Conservation (phyloP, 2,113 vertebrate species). For the Antechinus flavipes region DNA sequence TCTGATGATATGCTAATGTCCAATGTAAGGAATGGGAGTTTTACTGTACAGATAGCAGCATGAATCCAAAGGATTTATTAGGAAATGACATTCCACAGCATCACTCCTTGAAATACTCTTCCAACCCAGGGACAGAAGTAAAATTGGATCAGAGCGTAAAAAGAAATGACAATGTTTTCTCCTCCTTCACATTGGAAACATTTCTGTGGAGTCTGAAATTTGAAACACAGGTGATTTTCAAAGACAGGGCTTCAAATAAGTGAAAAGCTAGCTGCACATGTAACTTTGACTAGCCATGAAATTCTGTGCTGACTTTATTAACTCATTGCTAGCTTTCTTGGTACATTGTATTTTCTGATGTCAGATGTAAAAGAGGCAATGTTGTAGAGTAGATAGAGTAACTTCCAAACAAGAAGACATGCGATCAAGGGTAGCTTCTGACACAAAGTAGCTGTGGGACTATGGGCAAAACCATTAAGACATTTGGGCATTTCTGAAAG, state of each 20-base stretch:
- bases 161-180: constrained; percentile 42
- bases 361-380: constrained; percentile 14
- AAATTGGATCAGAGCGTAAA: constrained; percentile 18
- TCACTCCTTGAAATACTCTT: constrained; percentile 33
- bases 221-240: constrained; percentile 54
- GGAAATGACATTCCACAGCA: constrained; percentile 13
- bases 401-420: background rate
- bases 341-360: constrained; percentile 18
- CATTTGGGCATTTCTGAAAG: background rate
- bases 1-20: constrained; percentile 1
- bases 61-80: constrained; percentile 5
- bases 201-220: constrained; percentile 22
- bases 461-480: background rate
- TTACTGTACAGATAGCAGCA: background rate
- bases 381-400: background rate
- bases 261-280: constrained; percentile 32
- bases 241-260: constrained; percentile 42
- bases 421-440: background rate
- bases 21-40: background rate
- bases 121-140: constrained; percentile 2
- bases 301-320: constrained; percentile 11
- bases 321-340: constrained; percentile 8
- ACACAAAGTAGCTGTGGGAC: background rate
- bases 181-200: constrained; percentile 52
- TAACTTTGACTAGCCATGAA: constrained; percentile 23